Evolutionary conservation across 1,140 invertebrate genomes (phyloP).

Genomic region (Neodiprion lecontei): DNA sequence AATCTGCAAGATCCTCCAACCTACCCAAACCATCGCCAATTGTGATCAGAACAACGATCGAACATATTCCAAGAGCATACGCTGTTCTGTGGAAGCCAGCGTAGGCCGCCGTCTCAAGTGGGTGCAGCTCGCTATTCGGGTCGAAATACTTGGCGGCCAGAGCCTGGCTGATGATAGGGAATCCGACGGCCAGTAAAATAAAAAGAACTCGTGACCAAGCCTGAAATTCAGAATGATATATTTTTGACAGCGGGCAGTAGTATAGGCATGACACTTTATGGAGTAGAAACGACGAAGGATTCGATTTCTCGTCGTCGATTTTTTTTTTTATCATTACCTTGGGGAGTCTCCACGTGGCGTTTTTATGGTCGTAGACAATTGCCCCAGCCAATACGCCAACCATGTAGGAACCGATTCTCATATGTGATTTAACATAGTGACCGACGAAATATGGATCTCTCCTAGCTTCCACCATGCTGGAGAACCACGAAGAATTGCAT

Average conservation of each 20-base stretch:
- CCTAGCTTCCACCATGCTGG: constrained; percentile 35
- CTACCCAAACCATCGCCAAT: constrained; percentile 42
- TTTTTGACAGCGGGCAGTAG: constrained; percentile 17
- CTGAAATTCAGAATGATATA: constrained; percentile 22
- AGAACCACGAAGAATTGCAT: constrained; percentile 7
- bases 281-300: constrained; percentile 9
- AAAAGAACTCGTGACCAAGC: constrained; percentile 38
- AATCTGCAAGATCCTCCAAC: background rate
- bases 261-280: constrained; percentile 26
- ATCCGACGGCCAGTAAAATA: constrained; percentile 32
- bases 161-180: constrained; percentile 28
- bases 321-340: constrained; percentile 35
- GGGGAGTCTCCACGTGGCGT: constrained; percentile 40
- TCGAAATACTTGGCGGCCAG: constrained; percentile 34
- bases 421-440: constrained; percentile 48
- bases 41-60: constrained; percentile 35
- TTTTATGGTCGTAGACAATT: constrained; percentile 46
- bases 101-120: constrained; percentile 39
- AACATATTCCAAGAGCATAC: constrained; percentile 35
- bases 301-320: background rate
- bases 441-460: constrained; percentile 40
- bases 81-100: constrained; percentile 33
- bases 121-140: constrained; percentile 29
- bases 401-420: constrained; percentile 42
- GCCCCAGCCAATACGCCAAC: constrained; percentile 46